Evolutionary conservation across 2,888 invertebrate genomes (phyloP).

Genomic region (Xestoiulus laeticollis): DNA sequence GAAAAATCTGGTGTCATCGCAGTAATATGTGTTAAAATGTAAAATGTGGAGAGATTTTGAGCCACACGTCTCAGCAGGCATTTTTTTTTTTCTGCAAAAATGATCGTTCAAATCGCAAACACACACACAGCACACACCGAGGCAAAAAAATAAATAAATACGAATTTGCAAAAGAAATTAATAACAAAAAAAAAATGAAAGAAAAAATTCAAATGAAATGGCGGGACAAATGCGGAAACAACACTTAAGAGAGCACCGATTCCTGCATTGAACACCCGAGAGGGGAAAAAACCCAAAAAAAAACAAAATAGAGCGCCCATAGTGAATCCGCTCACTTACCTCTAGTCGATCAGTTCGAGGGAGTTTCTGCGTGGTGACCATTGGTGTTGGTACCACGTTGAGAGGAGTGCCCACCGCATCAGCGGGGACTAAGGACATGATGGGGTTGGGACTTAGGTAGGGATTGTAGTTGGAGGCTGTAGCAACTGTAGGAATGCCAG

Average conservation of each 20-base stretch:
- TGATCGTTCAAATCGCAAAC: slow-evolving; percentile 15
- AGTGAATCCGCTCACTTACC: slow-evolving; percentile 72
- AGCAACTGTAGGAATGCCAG: slow-evolving; percentile 87
- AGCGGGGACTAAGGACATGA: slow-evolving; percentile 90
- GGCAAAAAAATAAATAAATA: slow-evolving; percentile 2
- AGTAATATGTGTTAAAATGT: slow-evolving; percentile 15
- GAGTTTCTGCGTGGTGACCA: slow-evolving; percentile 87
- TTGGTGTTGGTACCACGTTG: slow-evolving; percentile 70
- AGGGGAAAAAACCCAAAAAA: not conserved
- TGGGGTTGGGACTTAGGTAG: slow-evolving; percentile 83
- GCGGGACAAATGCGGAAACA: slow-evolving; percentile 48
- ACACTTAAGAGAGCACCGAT: slow-evolving; percentile 45
- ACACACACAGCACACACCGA: slow-evolving; percentile 39
- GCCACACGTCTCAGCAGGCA: slow-evolving; percentile 1
- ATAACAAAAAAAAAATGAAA: slow-evolving; percentile 4
- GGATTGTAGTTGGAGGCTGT: slow-evolving; percentile 82
- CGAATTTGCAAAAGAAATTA: slow-evolving; percentile 7
- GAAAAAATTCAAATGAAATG: slow-evolving; percentile 45
- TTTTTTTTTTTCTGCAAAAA: slow-evolving; percentile 2
- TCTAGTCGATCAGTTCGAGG: slow-evolving; percentile 93
- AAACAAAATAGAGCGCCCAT: not conserved
- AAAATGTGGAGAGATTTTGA: not conserved
- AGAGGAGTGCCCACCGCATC: slow-evolving; percentile 79
- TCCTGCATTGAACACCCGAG: slow-evolving; percentile 40
- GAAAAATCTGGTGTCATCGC: not conserved